Conservation (phyloP, 1,140 invertebrate species). For the Muscidifurax raptorellus region DNA sequence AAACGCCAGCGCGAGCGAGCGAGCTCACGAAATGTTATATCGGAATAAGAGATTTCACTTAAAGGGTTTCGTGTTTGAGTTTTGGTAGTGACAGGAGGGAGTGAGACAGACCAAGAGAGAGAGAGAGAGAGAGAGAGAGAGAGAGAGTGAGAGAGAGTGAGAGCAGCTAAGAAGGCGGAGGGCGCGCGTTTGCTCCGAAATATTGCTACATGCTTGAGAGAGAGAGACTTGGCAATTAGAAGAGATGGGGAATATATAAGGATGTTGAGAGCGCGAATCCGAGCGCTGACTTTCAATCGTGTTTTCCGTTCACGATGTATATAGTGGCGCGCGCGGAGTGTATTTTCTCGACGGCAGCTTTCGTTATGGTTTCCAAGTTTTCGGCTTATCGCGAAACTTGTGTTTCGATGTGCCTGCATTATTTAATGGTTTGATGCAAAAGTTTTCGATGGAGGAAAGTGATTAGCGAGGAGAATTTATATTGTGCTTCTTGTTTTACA, state of each 20-base stretch:
- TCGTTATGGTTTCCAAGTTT: slow-evolving; percentile 16
- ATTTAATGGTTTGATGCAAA: slow-evolving; percentile 11
- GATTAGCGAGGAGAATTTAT: neutral
- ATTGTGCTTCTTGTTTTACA: neutral
- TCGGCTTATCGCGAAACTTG: neutral
- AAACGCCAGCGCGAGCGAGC: slow-evolving; percentile 58
- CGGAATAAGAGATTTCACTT: slow-evolving; percentile 76
- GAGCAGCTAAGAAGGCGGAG: slow-evolving; percentile 51
- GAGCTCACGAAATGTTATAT: slow-evolving; percentile 70
- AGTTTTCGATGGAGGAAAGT: neutral
- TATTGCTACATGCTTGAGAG: slow-evolving; percentile 20
- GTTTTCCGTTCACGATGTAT: slow-evolving; percentile 2
- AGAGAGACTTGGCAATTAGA: slow-evolving; percentile 14
- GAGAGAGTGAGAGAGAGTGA: slow-evolving; percentile 35
- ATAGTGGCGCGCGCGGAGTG: neutral
- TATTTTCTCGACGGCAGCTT: neutral
- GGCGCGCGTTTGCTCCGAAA: slow-evolving; percentile 47
- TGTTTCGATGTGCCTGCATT: slow-evolving; percentile 19
- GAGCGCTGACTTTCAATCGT: slow-evolving; percentile 9
- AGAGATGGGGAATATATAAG: neutral
- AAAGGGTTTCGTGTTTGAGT: slow-evolving; percentile 76
- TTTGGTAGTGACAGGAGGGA: slow-evolving; percentile 74
- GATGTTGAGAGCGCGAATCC: slow-evolving; percentile 14
- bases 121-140: slow-evolving; percentile 34
- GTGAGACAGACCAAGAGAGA: slow-evolving; percentile 45